Evolutionary conservation across 2,113 vertebrate species (phyloP), one percentile per base, ranked within the genome.

Genomic region (Maccullochella peelii): DNA sequence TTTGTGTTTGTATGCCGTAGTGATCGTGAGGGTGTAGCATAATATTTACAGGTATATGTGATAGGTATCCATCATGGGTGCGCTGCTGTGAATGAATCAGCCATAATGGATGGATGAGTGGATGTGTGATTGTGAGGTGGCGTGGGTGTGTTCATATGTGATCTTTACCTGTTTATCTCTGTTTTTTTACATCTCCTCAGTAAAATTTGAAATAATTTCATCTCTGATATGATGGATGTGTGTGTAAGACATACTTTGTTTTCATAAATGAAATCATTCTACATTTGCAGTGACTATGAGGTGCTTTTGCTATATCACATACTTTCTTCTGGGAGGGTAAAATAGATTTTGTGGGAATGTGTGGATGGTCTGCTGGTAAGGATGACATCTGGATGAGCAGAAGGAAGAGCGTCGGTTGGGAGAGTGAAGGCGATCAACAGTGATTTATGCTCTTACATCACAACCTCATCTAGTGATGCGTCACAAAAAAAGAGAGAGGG

Each of bases 361-460:
- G 70, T 59, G 12, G 55, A 49, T 23, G n/a, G 57, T 77, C 36
- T 82, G 74, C 15, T 15, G 25, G 47, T 83, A 78, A 83, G 50
- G 40, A 70, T 58, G 44, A 55, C 52, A 63, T 76, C 42, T 55
- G 55, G 59, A 69, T 66, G 63, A 78, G 49, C 33, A 77, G 25
- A 61, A 85, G 73, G 69, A 38, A 76, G 52, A 82, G 59, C 7
- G 14, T 36, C 79, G 75, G 71, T 49, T 77, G 52, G 15, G 27
- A 81, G 36, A 79, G 62, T 73, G 73, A 85, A 67, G 47, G 78
- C 57, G 8, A 75, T 79, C 33, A 84, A 62, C 69, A 85, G 66
- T 79, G 67, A 90, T 88, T 80, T 76, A 83, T 68, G 58, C 63
- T 82, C 68, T 84, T 88, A 87, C 78, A 80, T 91, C 85, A 89